Conservation (phyloP, 2,888 invertebrate species). For the Junonia oenone region DNA sequence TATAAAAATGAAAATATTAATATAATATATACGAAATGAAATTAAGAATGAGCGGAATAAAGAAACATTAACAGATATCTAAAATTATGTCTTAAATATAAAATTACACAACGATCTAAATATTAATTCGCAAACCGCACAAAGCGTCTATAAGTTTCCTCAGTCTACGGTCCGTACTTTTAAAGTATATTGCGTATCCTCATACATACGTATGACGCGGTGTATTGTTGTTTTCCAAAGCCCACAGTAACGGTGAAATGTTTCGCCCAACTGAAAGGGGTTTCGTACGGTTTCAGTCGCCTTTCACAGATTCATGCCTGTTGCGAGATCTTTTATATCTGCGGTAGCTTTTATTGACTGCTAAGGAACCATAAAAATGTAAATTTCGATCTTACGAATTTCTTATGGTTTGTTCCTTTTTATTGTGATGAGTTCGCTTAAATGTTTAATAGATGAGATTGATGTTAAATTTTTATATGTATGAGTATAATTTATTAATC, state of each 20-base stretch:
- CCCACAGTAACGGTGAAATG: constrained; percentile 45
- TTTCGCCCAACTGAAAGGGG: constrained; percentile 58
- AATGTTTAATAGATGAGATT: constrained; percentile 9
- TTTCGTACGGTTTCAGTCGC: constrained; percentile 46
- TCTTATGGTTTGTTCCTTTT: constrained; percentile 24
- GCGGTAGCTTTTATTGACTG: constrained; percentile 63
- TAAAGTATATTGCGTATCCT: constrained; percentile 71
- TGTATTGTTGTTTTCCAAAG: constrained; percentile 77
- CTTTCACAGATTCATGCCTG: constrained; percentile 58
- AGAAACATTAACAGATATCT: too few relatives aligned
- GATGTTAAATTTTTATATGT: neutral
- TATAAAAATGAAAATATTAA: too few relatives aligned
- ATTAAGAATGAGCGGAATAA: too few relatives aligned
- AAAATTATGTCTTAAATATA: too few relatives aligned
- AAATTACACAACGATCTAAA: too few relatives aligned
- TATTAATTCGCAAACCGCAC: neutral
- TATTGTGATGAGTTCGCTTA: constrained; percentile 31
- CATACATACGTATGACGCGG: constrained; percentile 59
- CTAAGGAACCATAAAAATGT: constrained; percentile 72
- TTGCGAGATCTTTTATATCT: constrained; percentile 55
- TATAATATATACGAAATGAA: too few relatives aligned
- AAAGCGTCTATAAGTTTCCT: constrained; percentile 34
- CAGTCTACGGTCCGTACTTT: constrained; percentile 52
- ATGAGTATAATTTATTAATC: neutral
- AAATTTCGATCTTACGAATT: constrained; percentile 44